These are phyloP conservation scores for Rhamphomyia laevipes DNA, from an alignment of 2,888 invertebrate species.

Conservation along the genomic window DNA sequence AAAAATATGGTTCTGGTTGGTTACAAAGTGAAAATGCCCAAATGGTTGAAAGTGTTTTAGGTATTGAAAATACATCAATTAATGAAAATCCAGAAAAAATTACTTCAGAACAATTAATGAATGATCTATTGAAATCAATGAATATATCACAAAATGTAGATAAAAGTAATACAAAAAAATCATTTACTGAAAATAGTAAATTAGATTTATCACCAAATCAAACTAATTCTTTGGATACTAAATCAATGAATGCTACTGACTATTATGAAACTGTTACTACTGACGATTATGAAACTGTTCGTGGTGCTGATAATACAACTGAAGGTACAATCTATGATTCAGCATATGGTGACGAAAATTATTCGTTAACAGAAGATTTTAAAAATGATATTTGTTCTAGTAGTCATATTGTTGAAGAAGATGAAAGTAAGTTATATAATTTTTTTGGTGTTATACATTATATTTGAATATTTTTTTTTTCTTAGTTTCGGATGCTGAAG, in stretches of 20 bases:
- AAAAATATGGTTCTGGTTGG: constrained; percentile 50
- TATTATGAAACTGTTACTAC: not conserved
- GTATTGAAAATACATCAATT: constrained; percentile 19
- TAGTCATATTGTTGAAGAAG: constrained; percentile 14
- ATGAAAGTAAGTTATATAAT: constrained; percentile 14
- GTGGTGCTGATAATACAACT: not conserved
- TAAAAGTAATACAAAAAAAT: not conserved
- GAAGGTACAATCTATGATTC: not conserved
- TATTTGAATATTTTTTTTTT: not conserved
- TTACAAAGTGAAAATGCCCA: constrained; percentile 43
- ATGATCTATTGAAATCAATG: constrained; percentile 26
- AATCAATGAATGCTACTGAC: not conserved
- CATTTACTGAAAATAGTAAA: not conserved
- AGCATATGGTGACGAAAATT: not conserved
- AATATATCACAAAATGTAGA: constrained; percentile 1
- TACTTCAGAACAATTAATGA: constrained; percentile 24
- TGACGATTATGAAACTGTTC: not conserved
- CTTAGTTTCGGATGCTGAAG: constrained; percentile 34
- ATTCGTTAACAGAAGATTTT: not conserved
- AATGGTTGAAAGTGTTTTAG: constrained; percentile 43
- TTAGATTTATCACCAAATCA: not conserved
- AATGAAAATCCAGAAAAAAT: constrained; percentile 3
- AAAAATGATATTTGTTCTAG: not conserved
- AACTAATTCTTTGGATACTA: too few species aligned
- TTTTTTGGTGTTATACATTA: not conserved